phyloP scores from a whole-genome alignment of 2,113 vertebrate genomes.

The Misgurnus mizolepis region DNA sequence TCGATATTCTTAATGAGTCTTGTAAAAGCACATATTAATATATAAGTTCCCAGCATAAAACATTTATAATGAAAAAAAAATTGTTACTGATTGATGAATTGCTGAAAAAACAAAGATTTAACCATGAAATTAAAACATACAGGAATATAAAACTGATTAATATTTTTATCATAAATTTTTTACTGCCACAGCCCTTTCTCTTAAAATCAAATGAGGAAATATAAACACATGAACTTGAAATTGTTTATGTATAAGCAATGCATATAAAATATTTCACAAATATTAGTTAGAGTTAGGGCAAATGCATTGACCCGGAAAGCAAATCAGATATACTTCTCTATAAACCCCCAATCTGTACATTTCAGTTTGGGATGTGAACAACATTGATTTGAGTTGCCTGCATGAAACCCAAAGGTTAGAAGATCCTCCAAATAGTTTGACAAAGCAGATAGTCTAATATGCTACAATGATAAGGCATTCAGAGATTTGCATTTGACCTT shows the following conservation, averaged over 20 bases:
- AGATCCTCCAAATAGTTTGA: neutral
- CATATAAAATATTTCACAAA: constrained; percentile 14
- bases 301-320: constrained; percentile 13
- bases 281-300: constrained; percentile 16
- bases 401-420: neutral
- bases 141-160: constrained; percentile 12
- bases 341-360: constrained; percentile 10
- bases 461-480: constrained; percentile 40
- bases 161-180: neutral
- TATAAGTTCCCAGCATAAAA: constrained; percentile 19
- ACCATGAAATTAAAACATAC: neutral
- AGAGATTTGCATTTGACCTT: constrained; percentile 27
- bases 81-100: no score
- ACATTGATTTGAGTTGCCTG: neutral
- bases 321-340: constrained; percentile 4
- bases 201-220: neutral
- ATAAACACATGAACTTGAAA: neutral
- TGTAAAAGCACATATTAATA: neutral
- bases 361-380: constrained; percentile 26
- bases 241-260: constrained; percentile 14
- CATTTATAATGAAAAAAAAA: neutral
- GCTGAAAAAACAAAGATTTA: neutral
- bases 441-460: constrained; percentile 20
- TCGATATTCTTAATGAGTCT: constrained; percentile 21
- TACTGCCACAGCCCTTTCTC: neutral